Base-by-base conservation (phyloP, 2,888 invertebrate species). In the Argynnis bischoffii region DNA sequence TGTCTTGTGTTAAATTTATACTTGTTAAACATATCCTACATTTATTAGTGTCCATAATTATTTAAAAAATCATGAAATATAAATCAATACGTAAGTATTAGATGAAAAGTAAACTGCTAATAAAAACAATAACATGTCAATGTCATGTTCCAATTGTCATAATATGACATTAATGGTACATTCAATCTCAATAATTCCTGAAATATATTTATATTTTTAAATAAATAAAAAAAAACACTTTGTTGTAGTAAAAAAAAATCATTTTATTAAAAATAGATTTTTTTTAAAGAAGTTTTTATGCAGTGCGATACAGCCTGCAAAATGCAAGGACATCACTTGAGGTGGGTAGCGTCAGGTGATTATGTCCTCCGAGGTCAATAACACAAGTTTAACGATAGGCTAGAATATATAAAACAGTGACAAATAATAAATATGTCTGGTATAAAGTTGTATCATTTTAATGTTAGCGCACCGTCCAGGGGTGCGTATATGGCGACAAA, bases 381-480 rank as follows among this genome's bases (percentile, higher is more conserved):
- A 59, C 59, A 54, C 15, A 59, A 41, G 35, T 41, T n/a, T n/a
- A n/a, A n/a, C n/a, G n/a, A 41, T 41, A 8, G 11, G 8, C 2
- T 41, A 41, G 2, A 41, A 26, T 26, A 26, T 26, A 26, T 26
- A 41, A 41, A 41, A 41, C 35, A 41, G 11, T 48, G 47, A 26
- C 46, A 6, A 56, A 47, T 16, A 67, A 26, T 21, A 6, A 56
- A 47, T 16, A 67, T 67, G 67, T 60, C 63, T 6, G 54, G 18
- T 47, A 48, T 85, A 18, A 90, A 87, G 77, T 77, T 95, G 18
- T 95, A 95, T 81, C 95, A 95, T 88, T 94, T 93, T 81, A 90
- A 94, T 13, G 78, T 91, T 26, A 95, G 95, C 79, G 94, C 93
- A 1, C 95, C 95, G 14, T 95, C 95, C 2, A 89, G 95, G 56